A percentile compares a stretch with the other conserved stretches of the same genome.
phyloP scores from a whole-genome alignment of 2,797 vertebrate species.

The Enteromius treurensis region DNA sequence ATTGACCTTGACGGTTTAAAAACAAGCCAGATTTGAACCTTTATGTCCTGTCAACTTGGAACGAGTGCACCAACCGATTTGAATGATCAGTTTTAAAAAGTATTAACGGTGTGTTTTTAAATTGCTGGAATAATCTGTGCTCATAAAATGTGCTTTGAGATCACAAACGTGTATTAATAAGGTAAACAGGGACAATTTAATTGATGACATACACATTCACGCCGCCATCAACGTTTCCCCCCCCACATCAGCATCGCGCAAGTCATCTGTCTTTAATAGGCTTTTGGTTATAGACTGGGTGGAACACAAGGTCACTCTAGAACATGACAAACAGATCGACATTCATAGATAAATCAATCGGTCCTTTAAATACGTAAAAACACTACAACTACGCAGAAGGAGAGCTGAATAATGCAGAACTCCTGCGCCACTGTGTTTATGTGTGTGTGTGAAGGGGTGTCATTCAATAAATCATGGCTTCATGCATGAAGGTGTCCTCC shows the following conservation, averaged over 20 bases:
- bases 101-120: neutral
- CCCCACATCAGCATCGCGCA: conserved; percentile 1
- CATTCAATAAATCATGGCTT: conserved; percentile 23
- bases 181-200: neutral
- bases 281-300: neutral
- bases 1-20: neutral
- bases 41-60: neutral
- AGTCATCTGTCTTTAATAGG: conserved; percentile 17
- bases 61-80: neutral
- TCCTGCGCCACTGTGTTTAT: neutral
- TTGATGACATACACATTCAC: conserved; percentile 6
- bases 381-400: neutral
- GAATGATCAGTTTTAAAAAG: neutral
- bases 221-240: neutral
- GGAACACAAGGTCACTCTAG: conserved; percentile 33
- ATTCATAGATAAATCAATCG: conserved; percentile 4
- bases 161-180: conserved; percentile 6
- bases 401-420: conserved; percentile 11
- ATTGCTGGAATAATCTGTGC: neutral
- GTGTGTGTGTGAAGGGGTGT: conserved; percentile 14
- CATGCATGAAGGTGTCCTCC: conserved; percentile 38
- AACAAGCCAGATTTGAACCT: neutral
- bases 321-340: conserved; percentile 4
- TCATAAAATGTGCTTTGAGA: neutral
- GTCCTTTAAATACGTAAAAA: conserved; percentile 15